Evolutionary conservation across 2,113 vertebrate species (phyloP).

Genomic region (Pollachius pollachius): DNA sequence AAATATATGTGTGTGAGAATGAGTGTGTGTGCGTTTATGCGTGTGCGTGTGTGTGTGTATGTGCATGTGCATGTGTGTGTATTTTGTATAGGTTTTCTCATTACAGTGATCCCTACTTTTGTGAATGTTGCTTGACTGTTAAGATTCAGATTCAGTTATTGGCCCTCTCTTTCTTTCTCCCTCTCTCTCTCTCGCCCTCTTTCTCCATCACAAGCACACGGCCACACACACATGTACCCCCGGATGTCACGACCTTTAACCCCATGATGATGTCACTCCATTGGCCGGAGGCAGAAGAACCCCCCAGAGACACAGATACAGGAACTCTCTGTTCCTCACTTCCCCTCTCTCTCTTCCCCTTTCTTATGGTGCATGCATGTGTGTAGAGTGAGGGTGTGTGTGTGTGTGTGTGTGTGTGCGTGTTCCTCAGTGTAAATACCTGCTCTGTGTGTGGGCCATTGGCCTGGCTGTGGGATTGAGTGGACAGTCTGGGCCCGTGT

Average conservation of each 20-base stretch:
- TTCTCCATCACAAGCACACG: neutral
- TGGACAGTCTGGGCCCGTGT: slow-evolving; percentile 34
- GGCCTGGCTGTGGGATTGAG: slow-evolving; percentile 18
- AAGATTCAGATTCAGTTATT: too few species aligned
- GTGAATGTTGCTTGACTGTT: too few species aligned
- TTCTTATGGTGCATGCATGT: neutral
- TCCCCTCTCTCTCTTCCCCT: neutral
- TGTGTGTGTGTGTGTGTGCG: slow-evolving; percentile 24
- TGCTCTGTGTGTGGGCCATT: neutral
- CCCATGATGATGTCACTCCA: slow-evolving; percentile 33
- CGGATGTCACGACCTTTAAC: slow-evolving; percentile 35
- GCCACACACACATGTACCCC: slow-evolving; percentile 1
- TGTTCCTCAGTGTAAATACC: neutral
- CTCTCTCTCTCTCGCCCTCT: neutral
- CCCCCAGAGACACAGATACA: slow-evolving; percentile 32
- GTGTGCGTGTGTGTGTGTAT: slow-evolving; percentile 13
- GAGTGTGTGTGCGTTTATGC: neutral
- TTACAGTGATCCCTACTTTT: neutral
- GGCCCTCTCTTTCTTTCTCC: too few species aligned
- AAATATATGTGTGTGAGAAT: too few species aligned
- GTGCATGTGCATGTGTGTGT: slow-evolving; percentile 27
- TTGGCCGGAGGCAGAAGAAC: slow-evolving; percentile 33
- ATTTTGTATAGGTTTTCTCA: neutral
- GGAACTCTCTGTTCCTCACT: slow-evolving; percentile 22
- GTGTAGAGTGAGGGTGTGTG: neutral